These are phyloP conservation scores for Augiades crinisus DNA, from an alignment of 2,888 invertebrate genomes.

Conservation along the genomic window DNA sequence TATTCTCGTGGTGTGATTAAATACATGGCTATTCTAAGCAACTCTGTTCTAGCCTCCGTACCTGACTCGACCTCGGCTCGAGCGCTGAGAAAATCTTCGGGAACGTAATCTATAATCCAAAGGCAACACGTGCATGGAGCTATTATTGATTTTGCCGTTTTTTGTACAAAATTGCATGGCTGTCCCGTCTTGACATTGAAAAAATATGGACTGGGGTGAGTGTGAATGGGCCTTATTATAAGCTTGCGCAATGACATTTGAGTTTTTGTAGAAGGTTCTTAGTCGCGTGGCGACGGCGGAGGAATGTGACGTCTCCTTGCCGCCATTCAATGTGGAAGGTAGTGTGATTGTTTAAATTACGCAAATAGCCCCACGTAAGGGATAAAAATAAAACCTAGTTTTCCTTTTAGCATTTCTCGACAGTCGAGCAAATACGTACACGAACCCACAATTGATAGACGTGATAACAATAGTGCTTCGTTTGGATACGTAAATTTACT, in stretches of 20 bases:
- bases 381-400: conserved; percentile 26
- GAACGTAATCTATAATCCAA: conserved; percentile 79
- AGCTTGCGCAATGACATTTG: conserved; percentile 76
- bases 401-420: conserved; percentile 25
- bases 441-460: conserved; percentile 24
- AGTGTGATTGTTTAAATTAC: conserved; percentile 27
- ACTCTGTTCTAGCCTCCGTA: conserved; percentile 47
- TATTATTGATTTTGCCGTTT: conserved; percentile 80
- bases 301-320: conserved; percentile 27
- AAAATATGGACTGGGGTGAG: conserved; percentile 64
- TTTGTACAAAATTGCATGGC: conserved; percentile 77
- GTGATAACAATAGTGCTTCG: conserved; percentile 12
- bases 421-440: conserved; percentile 16
- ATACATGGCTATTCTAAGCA: conserved; percentile 39
- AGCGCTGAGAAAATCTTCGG: conserved; percentile 73
- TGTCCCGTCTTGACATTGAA: conserved; percentile 67
- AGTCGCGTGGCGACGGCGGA: conserved; percentile 60
- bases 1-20: conserved; percentile 20
- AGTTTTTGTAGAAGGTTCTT: conserved; percentile 58
- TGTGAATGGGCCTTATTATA: conserved; percentile 78
- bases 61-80: conserved; percentile 63
- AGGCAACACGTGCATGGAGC: conserved; percentile 77
- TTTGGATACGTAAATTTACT: conserved; percentile 18
- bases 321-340: conserved; percentile 23
- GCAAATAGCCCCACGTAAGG: conserved; percentile 25